Conservation (phyloP, 1,140 invertebrate genomes). For the Eumaeus atala region DNA sequence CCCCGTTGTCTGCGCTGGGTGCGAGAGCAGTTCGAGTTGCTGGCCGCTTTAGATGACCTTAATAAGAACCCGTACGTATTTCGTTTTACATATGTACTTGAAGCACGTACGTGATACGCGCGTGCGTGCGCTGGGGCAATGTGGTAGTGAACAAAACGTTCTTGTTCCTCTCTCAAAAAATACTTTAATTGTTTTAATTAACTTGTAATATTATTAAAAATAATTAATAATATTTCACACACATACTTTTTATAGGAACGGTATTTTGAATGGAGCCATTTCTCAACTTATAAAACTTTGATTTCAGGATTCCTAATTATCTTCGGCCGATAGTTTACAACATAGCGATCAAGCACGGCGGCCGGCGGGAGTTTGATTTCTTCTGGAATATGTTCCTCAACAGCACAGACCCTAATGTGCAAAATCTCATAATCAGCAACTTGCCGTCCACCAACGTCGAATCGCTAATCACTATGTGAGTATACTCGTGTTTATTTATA, state of each 20-base stretch:
- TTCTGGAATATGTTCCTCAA: slow-evolving; percentile 83
- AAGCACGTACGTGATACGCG: too few relatives aligned
- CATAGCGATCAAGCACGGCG: slow-evolving; percentile 83
- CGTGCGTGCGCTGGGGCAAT: too few relatives aligned
- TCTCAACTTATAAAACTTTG: neutral
- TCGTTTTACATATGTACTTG: neutral
- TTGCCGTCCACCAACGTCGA: slow-evolving; percentile 82
- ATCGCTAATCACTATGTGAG: slow-evolving; percentile 43
- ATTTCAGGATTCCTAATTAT: slow-evolving; percentile 84
- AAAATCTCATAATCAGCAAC: slow-evolving; percentile 79
- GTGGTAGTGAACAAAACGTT: too few relatives aligned
- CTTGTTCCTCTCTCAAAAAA: too few relatives aligned
- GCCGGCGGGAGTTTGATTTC: slow-evolving; percentile 88
- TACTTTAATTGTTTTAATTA: too few relatives aligned
- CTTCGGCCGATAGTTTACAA: slow-evolving; percentile 87
- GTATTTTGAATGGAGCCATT: too few relatives aligned
- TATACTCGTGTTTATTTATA: slow-evolving; percentile 10
- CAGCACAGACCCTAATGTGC: slow-evolving; percentile 83
- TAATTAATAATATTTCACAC: too few relatives aligned
- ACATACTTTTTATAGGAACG: too few relatives aligned
- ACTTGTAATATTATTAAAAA: too few relatives aligned
- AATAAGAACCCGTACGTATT: slow-evolving; percentile 72
- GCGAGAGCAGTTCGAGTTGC: slow-evolving; percentile 71
- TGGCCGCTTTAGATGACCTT: slow-evolving; percentile 66
- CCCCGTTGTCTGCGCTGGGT: slow-evolving; percentile 77